Evolutionary conservation across 2,797 vertebrate genomes (phyloP), one percentile per base, ranked within the genome.

Genomic region (Mionectes olivaceus): DNA sequence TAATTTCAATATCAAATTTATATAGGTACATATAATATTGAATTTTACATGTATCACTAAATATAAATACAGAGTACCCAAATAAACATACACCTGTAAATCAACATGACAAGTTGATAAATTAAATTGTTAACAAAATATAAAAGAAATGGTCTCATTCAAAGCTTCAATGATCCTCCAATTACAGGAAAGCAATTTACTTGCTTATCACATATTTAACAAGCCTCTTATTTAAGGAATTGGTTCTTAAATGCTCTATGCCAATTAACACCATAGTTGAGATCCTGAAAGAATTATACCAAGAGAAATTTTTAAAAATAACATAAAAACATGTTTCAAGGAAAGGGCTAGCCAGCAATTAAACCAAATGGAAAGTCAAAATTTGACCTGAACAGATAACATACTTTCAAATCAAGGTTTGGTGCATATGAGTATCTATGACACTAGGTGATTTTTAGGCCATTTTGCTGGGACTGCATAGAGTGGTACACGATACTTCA

Each of bases 1-100:
- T 70, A 53, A 77, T 67, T 68, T 77, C 32, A 69, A 0, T 41
- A 71, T 56, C n/a, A 39, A 39, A 32, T 77, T 60, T 64, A n/a
- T 46, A 46, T 11, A 60, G 19, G 19, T 24, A 60, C 9, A 64
- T 4, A 17, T 4, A 89, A 52, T 35, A 87, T 7, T 49, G 22
- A 47, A 56, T 11, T 55, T 90, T 25, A 67, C 21, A 37, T 13
- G 2, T 21, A 39, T 6, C 9, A 5, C 57, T 78, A 74, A 79
- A 84, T 8, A 87, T 5, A 92, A 61, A 63, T 30, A 69, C 17
- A 5, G 1, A 76, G 16, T 2, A 4, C 2, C 5, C 28, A 77
- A 11, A 37, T 22, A 43, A 79, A 13, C 5, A 77, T 7, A 32
- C 1, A 52, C 3, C 22, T 56, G 0, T 19, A 57, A 23, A 5